These are phyloP conservation scores for Clivina fossor DNA, from an alignment of 2,888 invertebrate genomes.

Conservation along the genomic window DNA sequence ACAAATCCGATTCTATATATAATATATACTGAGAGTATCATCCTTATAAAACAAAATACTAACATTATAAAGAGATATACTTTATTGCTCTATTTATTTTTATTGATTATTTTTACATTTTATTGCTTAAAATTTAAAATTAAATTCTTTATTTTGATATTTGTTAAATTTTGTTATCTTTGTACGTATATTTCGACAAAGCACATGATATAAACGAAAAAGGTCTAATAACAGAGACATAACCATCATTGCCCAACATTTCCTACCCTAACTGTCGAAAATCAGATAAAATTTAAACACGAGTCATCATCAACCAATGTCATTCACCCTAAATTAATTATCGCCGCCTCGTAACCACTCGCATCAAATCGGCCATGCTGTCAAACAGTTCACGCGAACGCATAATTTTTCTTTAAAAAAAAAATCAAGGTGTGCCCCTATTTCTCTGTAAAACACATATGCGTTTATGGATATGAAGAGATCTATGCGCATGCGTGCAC, in stretches of 20 bases:
- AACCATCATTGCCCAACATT: conserved; percentile 13
- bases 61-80: too few species aligned
- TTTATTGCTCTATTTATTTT: too few species aligned
- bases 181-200: too few species aligned
- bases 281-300: conserved; percentile 15
- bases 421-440: conserved; percentile 22
- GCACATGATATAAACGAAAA: not conserved
- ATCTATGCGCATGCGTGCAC: not conserved
- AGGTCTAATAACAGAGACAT: conserved; percentile 10
- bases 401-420: conserved; percentile 23
- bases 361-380: conserved; percentile 11
- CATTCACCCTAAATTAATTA: conserved; percentile 26
- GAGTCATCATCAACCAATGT: conserved; percentile 9
- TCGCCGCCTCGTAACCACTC: conserved; percentile 16
- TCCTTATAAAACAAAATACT: too few species aligned
- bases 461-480: not conserved
- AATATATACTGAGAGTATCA: too few species aligned
- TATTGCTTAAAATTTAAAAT: too few species aligned
- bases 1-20: too few species aligned
- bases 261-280: not conserved
- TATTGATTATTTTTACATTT: too few species aligned
- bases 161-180: too few species aligned
- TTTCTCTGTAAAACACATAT: not conserved
- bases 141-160: too few species aligned
- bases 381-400: conserved; percentile 18